Evolutionary conservation across 2,113 vertebrate species (phyloP).

Genomic region (Gorsachius goisagi): DNA sequence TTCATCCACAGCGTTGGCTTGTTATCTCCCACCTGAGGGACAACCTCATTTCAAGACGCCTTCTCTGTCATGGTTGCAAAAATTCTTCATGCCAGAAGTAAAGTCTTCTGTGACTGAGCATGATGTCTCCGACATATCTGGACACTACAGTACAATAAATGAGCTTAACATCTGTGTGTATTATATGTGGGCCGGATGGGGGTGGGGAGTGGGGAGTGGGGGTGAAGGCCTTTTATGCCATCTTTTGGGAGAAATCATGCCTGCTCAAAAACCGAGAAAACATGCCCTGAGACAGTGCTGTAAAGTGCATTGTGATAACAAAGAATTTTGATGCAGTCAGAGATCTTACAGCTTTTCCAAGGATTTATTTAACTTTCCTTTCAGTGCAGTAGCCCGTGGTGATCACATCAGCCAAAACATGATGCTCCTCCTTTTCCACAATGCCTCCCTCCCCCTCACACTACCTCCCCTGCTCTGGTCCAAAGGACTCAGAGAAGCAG

Average conservation of each 20-base stretch:
- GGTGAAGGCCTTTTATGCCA: background rate
- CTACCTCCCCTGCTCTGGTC: background rate
- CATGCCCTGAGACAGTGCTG: background rate
- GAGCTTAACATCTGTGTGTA: background rate
- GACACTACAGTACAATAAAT: background rate
- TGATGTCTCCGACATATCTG: background rate
- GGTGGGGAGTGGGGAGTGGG: too few relatives aligned
- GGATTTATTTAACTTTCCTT: background rate
- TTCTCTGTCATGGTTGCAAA: background rate
- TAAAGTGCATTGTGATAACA: background rate
- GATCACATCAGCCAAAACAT: background rate
- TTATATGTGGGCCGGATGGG: background rate
- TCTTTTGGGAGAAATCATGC: background rate
- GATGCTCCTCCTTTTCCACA: background rate
- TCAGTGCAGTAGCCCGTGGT: background rate
- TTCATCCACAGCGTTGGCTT: background rate
- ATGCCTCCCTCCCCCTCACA: background rate
- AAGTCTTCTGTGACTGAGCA: background rate
- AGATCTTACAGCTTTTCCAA: background rate
- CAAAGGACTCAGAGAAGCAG: background rate
- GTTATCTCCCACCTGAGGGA: background rate
- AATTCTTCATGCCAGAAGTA: background rate
- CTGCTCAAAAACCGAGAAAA: background rate
- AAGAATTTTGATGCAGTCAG: background rate
- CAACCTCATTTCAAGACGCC: background rate